Evolutionary conservation across 2,113 vertebrate genomes (phyloP), one percentile per base, ranked within the genome.

Genomic region (Megaptera novaeangliae): DNA sequence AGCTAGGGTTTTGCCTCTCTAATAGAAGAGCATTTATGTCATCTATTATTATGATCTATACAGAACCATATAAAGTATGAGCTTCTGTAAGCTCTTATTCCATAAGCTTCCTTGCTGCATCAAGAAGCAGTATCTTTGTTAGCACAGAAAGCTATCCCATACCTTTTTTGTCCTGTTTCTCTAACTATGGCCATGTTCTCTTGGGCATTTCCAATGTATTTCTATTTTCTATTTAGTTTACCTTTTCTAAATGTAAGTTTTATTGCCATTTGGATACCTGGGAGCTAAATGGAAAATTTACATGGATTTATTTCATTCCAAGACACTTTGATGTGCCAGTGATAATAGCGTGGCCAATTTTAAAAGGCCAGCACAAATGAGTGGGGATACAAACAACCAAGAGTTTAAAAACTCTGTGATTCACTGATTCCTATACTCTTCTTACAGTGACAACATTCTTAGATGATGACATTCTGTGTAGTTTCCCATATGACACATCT

Each of bases 221-320:
- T 95, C 77, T 93, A 46, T 90, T 69, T 94, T 85, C 59, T 74
- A 18, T 52, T 52, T 1, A 88, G 59, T 85, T 91, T 84, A 81
- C 55, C 59, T 55, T 86, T 96, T 96, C 68, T 91, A 63, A 93
- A 49, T 82, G 10, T 44, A 87, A 82, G 55, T 57, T 82, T 92
- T 94, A 88, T 36, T 86, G 57, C 13, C 31, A 49, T 21, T 63
- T 91, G 36, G 66, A 89, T 77, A 88, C 34, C 34, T 83, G 27
- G 8, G n/a, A 82, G 13, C 63, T 82, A 86, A 74, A 84, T 84
- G 36, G 74, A 94, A 95, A 31, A 31, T 81, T 44, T 88, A 74
- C 57, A 29, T 49, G 20, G 44, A 63, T 80, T 94, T 7, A 31
- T 92, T 88, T 78, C 29, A 80, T 80, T 72, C 39, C 31, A 64